Evolutionary conservation across 1,140 invertebrate genomes (phyloP).

Genomic region (Musca domestica): DNA sequence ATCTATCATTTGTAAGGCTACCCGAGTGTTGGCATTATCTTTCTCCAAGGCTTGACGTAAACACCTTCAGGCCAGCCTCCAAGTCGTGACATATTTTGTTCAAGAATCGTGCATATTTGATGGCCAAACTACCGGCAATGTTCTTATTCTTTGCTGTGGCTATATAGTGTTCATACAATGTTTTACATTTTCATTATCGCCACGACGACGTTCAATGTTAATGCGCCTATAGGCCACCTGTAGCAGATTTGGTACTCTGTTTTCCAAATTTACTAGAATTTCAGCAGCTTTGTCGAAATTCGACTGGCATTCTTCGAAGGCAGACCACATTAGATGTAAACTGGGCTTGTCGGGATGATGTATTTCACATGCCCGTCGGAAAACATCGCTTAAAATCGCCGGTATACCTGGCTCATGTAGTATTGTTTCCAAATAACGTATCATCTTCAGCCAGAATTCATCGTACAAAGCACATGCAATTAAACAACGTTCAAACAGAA

Average conservation of each 20-base stretch:
- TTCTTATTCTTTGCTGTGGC: constrained; percentile 72
- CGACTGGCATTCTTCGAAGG: constrained; percentile 88
- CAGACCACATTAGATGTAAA: constrained; percentile 90
- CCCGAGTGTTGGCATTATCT: constrained; percentile 72
- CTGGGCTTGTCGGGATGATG: constrained; percentile 92
- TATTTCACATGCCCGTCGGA: constrained; percentile 84
- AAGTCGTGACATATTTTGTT: constrained; percentile 75
- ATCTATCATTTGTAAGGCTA: constrained; percentile 89
- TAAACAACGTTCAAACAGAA: constrained; percentile 93
- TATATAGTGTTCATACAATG: constrained; percentile 83
- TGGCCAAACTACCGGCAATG: constrained; percentile 75
- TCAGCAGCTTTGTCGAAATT: constrained; percentile 74
- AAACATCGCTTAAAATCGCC: constrained; percentile 75
- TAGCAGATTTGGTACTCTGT: constrained; percentile 75
- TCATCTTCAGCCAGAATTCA: constrained; percentile 95
- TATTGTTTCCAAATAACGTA: constrained; percentile 57
- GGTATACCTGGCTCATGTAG: constrained; percentile 57
- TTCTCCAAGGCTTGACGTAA: constrained; percentile 66
- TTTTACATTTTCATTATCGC: constrained; percentile 71
- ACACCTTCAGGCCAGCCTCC: constrained; percentile 66
- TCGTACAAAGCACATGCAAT: constrained; percentile 98
- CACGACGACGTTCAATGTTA: constrained; percentile 80
- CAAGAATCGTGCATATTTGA: constrained; percentile 88
- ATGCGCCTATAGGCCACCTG: constrained; percentile 75
- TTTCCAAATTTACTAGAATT: constrained; percentile 81